Percentiles rank a stretch among this genome's conserved stretches.
These are phyloP conservation scores for Picathartes gymnocephalus DNA, from an alignment of 2,113 vertebrate species.

Conservation along the genomic window DNA sequence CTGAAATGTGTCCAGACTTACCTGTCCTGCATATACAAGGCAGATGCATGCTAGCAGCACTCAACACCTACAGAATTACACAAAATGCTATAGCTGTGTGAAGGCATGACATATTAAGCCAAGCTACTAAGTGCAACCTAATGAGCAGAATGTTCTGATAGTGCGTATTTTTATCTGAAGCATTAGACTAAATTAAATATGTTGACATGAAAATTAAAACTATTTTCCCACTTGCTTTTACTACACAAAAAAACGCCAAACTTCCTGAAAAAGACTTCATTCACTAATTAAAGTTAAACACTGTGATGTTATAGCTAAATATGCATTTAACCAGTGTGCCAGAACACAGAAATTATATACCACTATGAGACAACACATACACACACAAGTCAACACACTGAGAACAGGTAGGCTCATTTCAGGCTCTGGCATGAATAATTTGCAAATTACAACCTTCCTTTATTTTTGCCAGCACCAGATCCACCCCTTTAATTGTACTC, in stretches of 20 bases:
- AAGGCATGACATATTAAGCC: background rate
- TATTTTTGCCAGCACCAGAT: background rate
- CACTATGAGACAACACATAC: background rate
- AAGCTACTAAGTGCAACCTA: background rate
- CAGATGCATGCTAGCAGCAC: background rate
- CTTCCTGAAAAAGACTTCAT: background rate
- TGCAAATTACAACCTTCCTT: slow-evolving; percentile 4
- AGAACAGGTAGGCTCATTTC: slow-evolving; percentile 17
- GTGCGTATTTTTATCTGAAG: background rate
- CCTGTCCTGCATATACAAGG: background rate
- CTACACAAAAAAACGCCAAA: background rate
- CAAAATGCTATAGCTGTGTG: background rate
- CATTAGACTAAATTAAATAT: background rate
- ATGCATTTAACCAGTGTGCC: background rate
- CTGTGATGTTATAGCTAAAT: slow-evolving; percentile 11
- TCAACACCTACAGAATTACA: background rate
- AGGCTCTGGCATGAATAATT: background rate
- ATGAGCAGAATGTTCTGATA: background rate
- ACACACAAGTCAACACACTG: background rate
- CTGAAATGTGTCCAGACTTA: background rate
- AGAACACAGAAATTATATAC: background rate
- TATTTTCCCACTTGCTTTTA: background rate
- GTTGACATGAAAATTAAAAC: background rate
- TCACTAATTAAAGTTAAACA: background rate
- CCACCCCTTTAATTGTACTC: slow-evolving; percentile 12